Evolutionary conservation across 2,888 invertebrate species (phyloP), one percentile per base, ranked within the genome.

Genomic region (Eupelmus urozonus): DNA sequence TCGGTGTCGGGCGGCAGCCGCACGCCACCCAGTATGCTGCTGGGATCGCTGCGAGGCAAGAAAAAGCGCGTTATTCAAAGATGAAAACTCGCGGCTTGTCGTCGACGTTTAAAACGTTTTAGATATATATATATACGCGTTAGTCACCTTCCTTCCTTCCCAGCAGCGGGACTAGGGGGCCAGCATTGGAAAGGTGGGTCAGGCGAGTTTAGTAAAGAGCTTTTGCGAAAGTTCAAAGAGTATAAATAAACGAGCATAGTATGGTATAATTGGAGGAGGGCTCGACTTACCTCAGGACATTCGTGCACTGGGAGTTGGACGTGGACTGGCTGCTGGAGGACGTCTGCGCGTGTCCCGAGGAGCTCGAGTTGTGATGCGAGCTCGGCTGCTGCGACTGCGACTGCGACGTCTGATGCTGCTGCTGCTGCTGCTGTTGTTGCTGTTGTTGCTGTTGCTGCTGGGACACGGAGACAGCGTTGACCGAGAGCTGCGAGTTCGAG

Each of bases 1-100:
- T 96, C 96, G 60, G 96, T 96, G 88, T 96, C 96, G 51, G 96
- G 96, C 82, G 96, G 96, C 85, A 96, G 91, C 80, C 96, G 93
- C 65, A 96, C 96, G 49, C 95, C 95, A 79, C 96, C 96, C 87
- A 96, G 91, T 88, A 96, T 94, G 85, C 96, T 95, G 83, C 95
- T 93, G 79, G 95, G 95, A 91, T 96, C 96, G 91, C 95, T 96
- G 25, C 16, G 20, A 18, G 23, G n/a, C 25, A 80, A 67, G 34
- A 65, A 79, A 53, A 20, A 29, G 62, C 34, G 9, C 9, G 3
- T 34, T 34, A 34, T n/a, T n/a, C n/a, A n/a, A n/a, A n/a, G n/a
- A n/a, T n/a, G n/a, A n/a, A n/a, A n/a, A n/a, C n/a, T n/a, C n/a
- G n/a, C n/a, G n/a, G n/a, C n/a, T n/a, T n/a, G n/a, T n/a, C n/a